Evolutionary conservation across 1,140 invertebrate genomes (phyloP).

Genomic region (Apis laboriosa): DNA sequence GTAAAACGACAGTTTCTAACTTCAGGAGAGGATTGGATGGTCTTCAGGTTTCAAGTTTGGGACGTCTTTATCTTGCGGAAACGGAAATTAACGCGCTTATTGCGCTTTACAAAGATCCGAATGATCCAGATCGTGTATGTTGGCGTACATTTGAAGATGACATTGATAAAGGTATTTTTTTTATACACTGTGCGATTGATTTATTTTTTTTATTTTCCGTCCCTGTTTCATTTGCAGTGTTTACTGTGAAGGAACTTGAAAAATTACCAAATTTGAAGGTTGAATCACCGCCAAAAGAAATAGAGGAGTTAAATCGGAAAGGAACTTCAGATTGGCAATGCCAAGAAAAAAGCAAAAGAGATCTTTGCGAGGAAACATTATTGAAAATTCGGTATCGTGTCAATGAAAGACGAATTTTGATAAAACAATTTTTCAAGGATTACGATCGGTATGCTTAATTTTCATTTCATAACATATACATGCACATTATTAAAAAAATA

Average conservation of each 20-base stretch:
- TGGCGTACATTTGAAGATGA: slow-evolving; percentile 88
- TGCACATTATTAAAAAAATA: not conserved
- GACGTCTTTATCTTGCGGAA: slow-evolving; percentile 80
- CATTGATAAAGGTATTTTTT: slow-evolving; percentile 83
- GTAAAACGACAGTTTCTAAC: slow-evolving; percentile 84
- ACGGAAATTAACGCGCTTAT: slow-evolving; percentile 83
- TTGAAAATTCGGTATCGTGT: slow-evolving; percentile 80
- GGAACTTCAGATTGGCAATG: slow-evolving; percentile 80
- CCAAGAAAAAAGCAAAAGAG: slow-evolving; percentile 69
- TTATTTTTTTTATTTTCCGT: not conserved
- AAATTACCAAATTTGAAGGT: slow-evolving; percentile 82
- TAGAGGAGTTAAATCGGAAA: slow-evolving; percentile 77
- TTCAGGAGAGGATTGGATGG: slow-evolving; percentile 84
- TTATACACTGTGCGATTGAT: not conserved
- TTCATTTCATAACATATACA: not conserved
- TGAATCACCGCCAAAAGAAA: slow-evolving; percentile 77
- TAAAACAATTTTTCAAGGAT: slow-evolving; percentile 85
- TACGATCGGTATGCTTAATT: slow-evolving; percentile 83
- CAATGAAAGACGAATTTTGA: slow-evolving; percentile 80
- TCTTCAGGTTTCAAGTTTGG: slow-evolving; percentile 83
- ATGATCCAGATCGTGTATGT: slow-evolving; percentile 83
- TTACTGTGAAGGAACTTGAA: slow-evolving; percentile 85
- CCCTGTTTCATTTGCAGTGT: slow-evolving; percentile 79
- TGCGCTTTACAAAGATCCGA: slow-evolving; percentile 84
- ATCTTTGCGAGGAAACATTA: slow-evolving; percentile 82